Evolutionary conservation across 2,113 vertebrate species (phyloP), one percentile per base, ranked within the genome.

Genomic region (Athene cunicularia): DNA sequence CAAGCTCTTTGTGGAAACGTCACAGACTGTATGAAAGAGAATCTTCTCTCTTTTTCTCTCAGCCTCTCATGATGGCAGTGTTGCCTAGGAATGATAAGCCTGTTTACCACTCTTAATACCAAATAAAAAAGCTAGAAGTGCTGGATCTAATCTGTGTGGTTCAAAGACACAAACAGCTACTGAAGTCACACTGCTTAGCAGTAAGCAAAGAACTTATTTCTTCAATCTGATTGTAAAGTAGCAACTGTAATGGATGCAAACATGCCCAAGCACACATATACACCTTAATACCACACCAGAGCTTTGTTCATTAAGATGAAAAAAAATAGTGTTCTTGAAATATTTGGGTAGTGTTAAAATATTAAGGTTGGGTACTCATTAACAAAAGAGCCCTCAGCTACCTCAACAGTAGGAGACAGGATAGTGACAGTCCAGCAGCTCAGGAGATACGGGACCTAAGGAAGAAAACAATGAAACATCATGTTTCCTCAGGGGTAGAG

Each of bases 221-320:
- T 79, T 73, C 3, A 2, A 18, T 45, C 32, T 52, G 1, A 3
- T 35, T 71, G 16, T 75, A 49, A 91, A 95, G 21, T 18, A 56
- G 32, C 23, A 33, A 52, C 19, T 47, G 11, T 37, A 63, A 47
- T 55, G 22, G 23, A 32, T 28, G 16, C 26, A 56, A 24, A 56
- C 4, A 3, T 53, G 20, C 26, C 45, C n/a, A 72, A 67, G 28
- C 8, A 59, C 19, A 32, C 14, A n/a, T 7, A 17, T 8, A 14
- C 1, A 0, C 30, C 6, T 68, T 62, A 70, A 59, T 80, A 12
- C 8, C 12, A 43, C 4, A 3, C 14, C 15, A 62, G 30, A 0
- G 1, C 22, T 64, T 75, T 45, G 7, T 85, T 87, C 68, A 28
- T 12, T 73, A 13, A 22, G 12, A 33, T 37, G 58, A 79, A 5